phyloP scores from a whole-genome alignment of 2,113 vertebrate species.

The Gavialis gangeticus region DNA sequence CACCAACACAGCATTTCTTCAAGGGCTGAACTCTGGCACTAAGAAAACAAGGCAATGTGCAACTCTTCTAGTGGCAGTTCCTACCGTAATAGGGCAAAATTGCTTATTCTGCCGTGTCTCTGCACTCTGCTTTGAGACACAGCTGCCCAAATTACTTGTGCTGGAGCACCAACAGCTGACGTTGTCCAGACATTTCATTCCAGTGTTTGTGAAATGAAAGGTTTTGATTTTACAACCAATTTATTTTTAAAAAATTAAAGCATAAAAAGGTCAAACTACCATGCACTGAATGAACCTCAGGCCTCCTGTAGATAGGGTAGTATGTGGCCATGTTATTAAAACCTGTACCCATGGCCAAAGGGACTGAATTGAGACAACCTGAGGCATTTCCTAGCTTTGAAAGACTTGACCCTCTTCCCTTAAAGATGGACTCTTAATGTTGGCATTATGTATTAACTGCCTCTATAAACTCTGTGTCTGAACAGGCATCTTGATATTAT shows the following conservation, averaged over 20 bases:
- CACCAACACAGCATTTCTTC: too few relatives aligned
- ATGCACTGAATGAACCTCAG: neutral
- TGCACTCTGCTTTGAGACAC: too few relatives aligned
- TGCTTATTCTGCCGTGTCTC: too few relatives aligned
- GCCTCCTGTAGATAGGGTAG: neutral
- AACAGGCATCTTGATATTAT: neutral
- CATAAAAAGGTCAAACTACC: neutral
- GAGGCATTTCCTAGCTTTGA: neutral
- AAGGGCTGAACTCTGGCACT: too few relatives aligned
- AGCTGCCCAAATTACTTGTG: too few relatives aligned
- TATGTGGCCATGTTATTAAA: neutral
- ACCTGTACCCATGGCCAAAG: neutral
- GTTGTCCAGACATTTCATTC: neutral
- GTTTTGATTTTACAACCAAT: neutral
- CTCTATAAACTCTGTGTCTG: neutral
- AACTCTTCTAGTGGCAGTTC: too few relatives aligned
- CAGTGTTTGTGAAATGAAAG: accelerated
- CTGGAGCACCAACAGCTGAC: too few relatives aligned
- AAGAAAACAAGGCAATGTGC: too few relatives aligned
- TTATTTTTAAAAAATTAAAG: neutral
- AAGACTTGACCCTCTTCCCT: neutral
- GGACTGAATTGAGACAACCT: neutral
- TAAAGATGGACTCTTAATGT: neutral
- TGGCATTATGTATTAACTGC: neutral
- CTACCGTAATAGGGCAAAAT: too few relatives aligned